Conservation (phyloP, 1,140 invertebrate genomes). For the Zaprionus taronus region DNA sequence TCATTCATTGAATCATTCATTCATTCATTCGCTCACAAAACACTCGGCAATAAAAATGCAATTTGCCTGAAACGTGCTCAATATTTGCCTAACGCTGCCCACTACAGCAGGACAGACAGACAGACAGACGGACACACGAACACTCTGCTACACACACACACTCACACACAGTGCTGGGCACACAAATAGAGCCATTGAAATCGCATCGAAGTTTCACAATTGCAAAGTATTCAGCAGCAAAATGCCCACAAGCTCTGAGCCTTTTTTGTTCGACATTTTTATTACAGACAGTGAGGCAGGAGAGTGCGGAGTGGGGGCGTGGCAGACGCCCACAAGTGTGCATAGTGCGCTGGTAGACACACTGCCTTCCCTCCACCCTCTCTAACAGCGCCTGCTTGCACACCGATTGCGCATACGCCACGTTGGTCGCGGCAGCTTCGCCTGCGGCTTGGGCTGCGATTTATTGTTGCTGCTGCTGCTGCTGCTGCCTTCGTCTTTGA, state of each 20-base stretch:
- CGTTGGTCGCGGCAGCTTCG: slow-evolving; percentile 33
- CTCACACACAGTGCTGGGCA: background rate
- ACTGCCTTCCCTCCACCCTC: background rate
- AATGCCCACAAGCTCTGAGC: slow-evolving; percentile 65
- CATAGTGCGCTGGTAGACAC: slow-evolving; percentile 7
- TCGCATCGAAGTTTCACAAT: slow-evolving; percentile 51
- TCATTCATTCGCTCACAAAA: slow-evolving; percentile 5
- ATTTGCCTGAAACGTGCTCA: slow-evolving; percentile 77
- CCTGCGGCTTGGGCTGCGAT: slow-evolving; percentile 46
- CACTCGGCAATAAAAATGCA: slow-evolving; percentile 71
- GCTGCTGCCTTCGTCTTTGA: slow-evolving; percentile 29
- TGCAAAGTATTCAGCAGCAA: slow-evolving; percentile 63
- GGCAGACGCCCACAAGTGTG: slow-evolving; percentile 47
- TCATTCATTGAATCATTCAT: background rate
- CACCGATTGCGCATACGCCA: slow-evolving; percentile 76
- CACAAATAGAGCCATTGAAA: slow-evolving; percentile 54
- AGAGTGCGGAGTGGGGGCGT: background rate
- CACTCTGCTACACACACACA: background rate
- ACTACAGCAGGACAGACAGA: slow-evolving; percentile 20
- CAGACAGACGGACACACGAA: background rate
- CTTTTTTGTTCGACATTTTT: slow-evolving; percentile 66
- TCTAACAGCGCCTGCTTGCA: slow-evolving; percentile 6
- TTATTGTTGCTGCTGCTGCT: slow-evolving; percentile 38
- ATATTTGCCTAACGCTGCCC: slow-evolving; percentile 66
- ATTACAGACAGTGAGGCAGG: slow-evolving; percentile 35